phyloP scores from a whole-genome alignment of 2,888 invertebrate genomes.

The Chirona hameri region DNA sequence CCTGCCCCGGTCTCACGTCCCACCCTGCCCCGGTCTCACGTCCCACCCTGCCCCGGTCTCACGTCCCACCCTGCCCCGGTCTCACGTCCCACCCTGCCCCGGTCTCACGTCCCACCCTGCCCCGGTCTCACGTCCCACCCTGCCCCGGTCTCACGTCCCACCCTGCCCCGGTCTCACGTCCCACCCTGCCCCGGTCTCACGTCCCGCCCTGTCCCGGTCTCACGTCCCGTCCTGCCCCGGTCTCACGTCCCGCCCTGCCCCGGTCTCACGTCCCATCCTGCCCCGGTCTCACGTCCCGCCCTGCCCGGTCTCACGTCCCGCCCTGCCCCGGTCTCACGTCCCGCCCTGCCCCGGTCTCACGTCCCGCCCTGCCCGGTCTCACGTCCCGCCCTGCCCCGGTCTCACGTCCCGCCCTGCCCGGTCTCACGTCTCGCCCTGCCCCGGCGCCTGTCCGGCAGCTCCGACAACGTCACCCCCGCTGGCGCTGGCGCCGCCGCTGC shows the following conservation, averaged over 20 bases:
- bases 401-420: too few relatives aligned
- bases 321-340: neutral
- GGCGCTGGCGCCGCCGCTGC: neutral
- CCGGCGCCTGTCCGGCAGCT: neutral
- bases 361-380: too few relatives aligned
- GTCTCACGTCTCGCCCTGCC: too few relatives aligned
- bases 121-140: neutral
- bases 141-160: too few relatives aligned
- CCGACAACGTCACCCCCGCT: neutral
- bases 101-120: too few relatives aligned
- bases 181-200: neutral
- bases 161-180: neutral
- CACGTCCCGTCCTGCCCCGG: neutral
- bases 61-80: too few relatives aligned
- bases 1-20: too few relatives aligned
- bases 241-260: too few relatives aligned
- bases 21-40: neutral
- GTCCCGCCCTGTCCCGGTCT: too few relatives aligned
- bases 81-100: neutral
- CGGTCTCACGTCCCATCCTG: neutral
- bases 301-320: neutral
- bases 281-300: too few relatives aligned
- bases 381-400: neutral
- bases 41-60: neutral
- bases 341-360: too few relatives aligned